Conservation (phyloP, 2,888 invertebrate species). For the Cerastoderma edule region DNA sequence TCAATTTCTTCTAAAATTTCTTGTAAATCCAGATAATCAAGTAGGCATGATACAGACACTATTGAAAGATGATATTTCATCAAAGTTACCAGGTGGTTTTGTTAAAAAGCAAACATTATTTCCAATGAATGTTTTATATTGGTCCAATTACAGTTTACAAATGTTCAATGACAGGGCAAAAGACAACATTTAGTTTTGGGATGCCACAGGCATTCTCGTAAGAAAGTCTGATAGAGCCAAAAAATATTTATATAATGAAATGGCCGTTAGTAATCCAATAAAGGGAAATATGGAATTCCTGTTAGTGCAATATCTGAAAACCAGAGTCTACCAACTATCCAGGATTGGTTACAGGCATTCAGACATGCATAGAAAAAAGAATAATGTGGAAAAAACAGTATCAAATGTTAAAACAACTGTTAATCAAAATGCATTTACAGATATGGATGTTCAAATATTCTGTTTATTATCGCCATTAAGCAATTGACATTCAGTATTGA, state of each 20-base stretch:
- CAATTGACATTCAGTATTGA: too few relatives aligned
- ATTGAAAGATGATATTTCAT: constrained; percentile 3
- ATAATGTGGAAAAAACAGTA: neutral
- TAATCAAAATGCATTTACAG: constrained; percentile 22
- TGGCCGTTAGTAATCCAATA: constrained; percentile 12
- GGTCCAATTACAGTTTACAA: neutral
- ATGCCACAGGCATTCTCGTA: constrained; percentile 35
- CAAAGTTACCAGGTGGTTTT: constrained; percentile 13
- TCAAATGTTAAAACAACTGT: neutral
- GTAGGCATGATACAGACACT: too few relatives aligned
- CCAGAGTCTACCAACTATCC: too few relatives aligned
- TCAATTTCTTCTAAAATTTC: too few relatives aligned
- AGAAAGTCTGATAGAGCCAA: neutral
- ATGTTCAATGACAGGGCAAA: constrained; percentile 26
- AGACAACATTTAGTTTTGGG: constrained; percentile 31
- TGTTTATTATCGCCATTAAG: neutral
- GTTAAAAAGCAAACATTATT: constrained; percentile 14
- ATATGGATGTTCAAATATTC: too few relatives aligned
- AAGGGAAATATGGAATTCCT: constrained; percentile 34
- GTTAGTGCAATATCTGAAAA: constrained; percentile 21
- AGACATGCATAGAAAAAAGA: constrained; percentile 8
- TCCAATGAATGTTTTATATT: too few relatives aligned
- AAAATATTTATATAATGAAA: constrained; percentile 33
- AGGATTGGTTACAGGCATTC: constrained; percentile 5
- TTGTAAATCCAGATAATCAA: too few relatives aligned